Base-by-base conservation (phyloP, 1,140 invertebrate genomes). In the Drosophila arawakana region DNA sequence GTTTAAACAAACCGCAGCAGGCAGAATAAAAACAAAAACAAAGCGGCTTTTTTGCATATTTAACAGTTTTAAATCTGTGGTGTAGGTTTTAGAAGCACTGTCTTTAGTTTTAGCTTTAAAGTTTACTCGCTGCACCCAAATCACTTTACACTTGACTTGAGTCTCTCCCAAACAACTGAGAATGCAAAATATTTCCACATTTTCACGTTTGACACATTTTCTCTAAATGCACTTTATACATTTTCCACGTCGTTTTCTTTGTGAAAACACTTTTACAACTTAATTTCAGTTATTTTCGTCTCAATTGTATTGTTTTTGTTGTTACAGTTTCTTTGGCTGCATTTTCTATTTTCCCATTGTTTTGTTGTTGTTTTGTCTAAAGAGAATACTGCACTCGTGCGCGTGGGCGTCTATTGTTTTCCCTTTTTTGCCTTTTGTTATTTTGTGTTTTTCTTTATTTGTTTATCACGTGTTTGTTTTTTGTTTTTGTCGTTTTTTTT, bases 361-460 rank as follows among this genome's bases (percentile, higher is more conserved):
- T 2, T 30, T 30, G 43, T 37, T 69, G 41, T 62, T 69, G 15
- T 60, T 63, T 30, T 50, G 52, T 44, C 44, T 39, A 9, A 6
- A 35, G 35, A 35, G 39, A 61, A 60, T 61, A 58, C 73, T 68
- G 68, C 78, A 82, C 74, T 76, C 65, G 76, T 35, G 73, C 60
- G 80, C 62, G 80, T 88, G 84, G 83, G 83, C 82, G 73, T 70
- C 73, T 73, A 71, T 71, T 78, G 79, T 80, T 68, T 70, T 57
- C 47, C 58, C 58, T 60, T 34, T 72, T 55, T 63, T 4, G 0
- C 25, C 6, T 63, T n/a, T 63, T 65, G 35, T 59, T 39, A 10
- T 34, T 71, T 63, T 68, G 63, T 43, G 37, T 72, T 11, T 54
- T 58, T 70, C 8, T 41, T 50, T 50, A 49, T 71, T 82, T 79